These are phyloP conservation scores for Brienomyrus longianalis DNA, from an alignment of 2,113 vertebrate genomes.

Conservation along the genomic window DNA sequence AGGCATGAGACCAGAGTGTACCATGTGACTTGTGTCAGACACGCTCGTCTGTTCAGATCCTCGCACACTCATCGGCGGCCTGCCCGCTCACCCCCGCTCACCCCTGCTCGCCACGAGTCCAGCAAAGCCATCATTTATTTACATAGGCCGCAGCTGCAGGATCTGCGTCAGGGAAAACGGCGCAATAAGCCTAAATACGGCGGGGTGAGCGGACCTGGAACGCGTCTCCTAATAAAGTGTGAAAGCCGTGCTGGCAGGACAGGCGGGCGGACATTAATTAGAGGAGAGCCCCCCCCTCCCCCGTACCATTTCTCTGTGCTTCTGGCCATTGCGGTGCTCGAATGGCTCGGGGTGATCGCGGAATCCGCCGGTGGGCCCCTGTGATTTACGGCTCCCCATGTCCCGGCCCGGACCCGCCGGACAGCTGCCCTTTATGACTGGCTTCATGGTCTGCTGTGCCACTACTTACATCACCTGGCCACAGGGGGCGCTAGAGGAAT, in stretches of 20 bases:
- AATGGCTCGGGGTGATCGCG: not conserved
- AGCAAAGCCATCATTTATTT: not conserved
- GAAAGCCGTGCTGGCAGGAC: not conserved
- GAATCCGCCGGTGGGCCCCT: not conserved
- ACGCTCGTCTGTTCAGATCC: not conserved
- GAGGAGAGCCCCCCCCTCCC: not conserved
- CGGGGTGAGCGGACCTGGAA: not conserved
- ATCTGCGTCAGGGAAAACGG: not conserved
- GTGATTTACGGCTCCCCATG: not conserved
- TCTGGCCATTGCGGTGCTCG: not conserved
- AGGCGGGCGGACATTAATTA: slow-evolving; percentile 13
- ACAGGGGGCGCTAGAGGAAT: not conserved
- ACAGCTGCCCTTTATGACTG: not conserved
- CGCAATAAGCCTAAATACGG: not conserved
- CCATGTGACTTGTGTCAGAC: not conserved
- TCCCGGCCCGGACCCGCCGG: not conserved
- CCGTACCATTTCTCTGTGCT: not conserved
- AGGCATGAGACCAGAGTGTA: not conserved
- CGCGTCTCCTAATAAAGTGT: not conserved
- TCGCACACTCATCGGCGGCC: not conserved
- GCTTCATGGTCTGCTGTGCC: not conserved
- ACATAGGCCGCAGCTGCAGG: not conserved
- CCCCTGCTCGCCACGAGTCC: not conserved
- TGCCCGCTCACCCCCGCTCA: not conserved
- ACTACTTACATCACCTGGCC: not conserved